Base-by-base conservation (phyloP, 2,797 vertebrate species). In the Schizopygopsis pylzovi region DNA sequence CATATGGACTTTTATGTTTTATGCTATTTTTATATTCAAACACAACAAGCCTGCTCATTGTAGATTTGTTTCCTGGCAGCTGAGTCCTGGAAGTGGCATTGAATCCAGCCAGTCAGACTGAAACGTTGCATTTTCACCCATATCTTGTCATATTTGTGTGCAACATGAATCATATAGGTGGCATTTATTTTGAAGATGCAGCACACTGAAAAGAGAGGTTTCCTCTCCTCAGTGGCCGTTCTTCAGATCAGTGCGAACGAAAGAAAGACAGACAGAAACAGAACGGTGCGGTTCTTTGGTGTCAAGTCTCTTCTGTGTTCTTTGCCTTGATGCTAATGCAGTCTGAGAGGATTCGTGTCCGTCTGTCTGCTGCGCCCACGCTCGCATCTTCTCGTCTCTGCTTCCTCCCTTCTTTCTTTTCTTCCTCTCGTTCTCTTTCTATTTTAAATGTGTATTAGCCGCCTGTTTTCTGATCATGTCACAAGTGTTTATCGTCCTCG, bases 241-340 rank as follows among this genome's bases (percentile, higher is more conserved):
- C 13, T 78, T 79, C 81, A 87, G 71, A 54, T 54, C 28, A 59
- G 15, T 22, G 80, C 81, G 76, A 37, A 67, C 0, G 28, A 43
- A 54, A 49, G 10, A 11, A 22, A 70, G 33, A 6, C 28, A 78
- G 61, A 72, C 20, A 63, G 67, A 59, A 54, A 70, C 12, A 5
- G 61, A 73, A 33, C 67, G 37, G 85, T 83, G 77, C 88, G 86
- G 89, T 92, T 91, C 90, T 92, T 86, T 8, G 89, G 90, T 92
- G 91, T 94, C 91, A 91, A 89, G 90, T 91, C 89, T 89, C 45
- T 84, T 90, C 90, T 91, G n/a, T 93, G 91, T 91, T 89, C 15
- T 59, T 45, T 59, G 90, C 79, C 85, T 86, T 92, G 92, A 94
- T 89, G 91, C 87, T 93, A 92, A 94, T 93, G 87, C 92, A 83